Evolutionary conservation across 2,888 invertebrate species (phyloP).

Genomic region (Luperina testacea): DNA sequence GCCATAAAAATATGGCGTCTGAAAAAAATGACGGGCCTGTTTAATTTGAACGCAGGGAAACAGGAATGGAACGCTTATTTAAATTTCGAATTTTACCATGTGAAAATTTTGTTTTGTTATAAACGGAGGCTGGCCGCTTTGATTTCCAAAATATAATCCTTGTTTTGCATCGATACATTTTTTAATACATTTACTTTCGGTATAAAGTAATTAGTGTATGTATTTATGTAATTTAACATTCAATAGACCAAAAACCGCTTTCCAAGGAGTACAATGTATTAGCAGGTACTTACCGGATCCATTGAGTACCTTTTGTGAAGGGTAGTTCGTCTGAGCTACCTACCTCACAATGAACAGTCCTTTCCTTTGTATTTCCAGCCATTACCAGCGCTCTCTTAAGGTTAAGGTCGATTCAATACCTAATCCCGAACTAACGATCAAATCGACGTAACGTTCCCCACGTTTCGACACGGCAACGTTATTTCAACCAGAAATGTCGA

Average conservation of each 20-base stretch:
- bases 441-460: conserved; percentile 39
- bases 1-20: conserved; percentile 80
- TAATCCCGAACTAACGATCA: conserved; percentile 51
- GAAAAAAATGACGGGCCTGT: conserved; percentile 76
- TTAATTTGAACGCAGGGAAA: conserved; percentile 77
- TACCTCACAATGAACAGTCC: conserved; percentile 59
- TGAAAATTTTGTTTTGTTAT: conserved; percentile 29
- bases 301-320: conserved; percentile 58
- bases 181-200: background rate
- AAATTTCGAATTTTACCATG: conserved; percentile 76
- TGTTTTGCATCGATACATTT: background rate
- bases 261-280: conserved; percentile 44
- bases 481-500: conserved; percentile 47
- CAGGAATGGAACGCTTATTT: conserved; percentile 76
- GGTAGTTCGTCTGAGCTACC: conserved; percentile 52
- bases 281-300: conserved; percentile 38
- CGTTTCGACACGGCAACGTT: conserved; percentile 41
- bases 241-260: conserved; percentile 34
- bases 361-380: conserved; percentile 62
- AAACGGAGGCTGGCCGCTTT: conserved; percentile 5
- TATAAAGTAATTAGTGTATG: conserved; percentile 7
- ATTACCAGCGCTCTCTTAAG: conserved; percentile 61
- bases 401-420: conserved; percentile 61
- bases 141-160: conserved; percentile 2
- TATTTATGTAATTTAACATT: conserved; percentile 33